A percentile compares a stretch with the other conserved stretches of the same genome.
Evolutionary conservation across 1,140 invertebrate species (phyloP).

Genomic region (Bombyx mandarina): DNA sequence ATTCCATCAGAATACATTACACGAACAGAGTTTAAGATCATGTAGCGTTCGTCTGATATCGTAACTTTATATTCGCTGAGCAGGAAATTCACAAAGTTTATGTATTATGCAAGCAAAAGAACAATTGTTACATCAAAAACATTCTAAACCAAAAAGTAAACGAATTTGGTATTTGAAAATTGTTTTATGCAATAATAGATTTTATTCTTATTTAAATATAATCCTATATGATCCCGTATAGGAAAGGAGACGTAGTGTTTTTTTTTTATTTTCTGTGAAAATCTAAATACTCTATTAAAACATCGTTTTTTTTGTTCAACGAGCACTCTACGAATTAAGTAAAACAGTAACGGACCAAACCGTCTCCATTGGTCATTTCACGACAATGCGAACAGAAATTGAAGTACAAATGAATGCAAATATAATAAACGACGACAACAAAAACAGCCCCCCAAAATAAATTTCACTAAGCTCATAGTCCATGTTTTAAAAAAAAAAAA

Average conservation of each 20-base stretch:
- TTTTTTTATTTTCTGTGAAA: no score
- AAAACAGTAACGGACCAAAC: slow-evolving; percentile 3
- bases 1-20: slow-evolving; percentile 21
- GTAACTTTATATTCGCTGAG: slow-evolving; percentile 56
- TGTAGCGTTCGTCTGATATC: slow-evolving; percentile 21
- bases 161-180: no score
- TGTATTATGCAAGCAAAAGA: slow-evolving; percentile 45
- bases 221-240: no score
- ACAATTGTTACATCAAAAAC: no score
- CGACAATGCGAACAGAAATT: neutral
- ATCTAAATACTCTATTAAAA: slow-evolving; percentile 7
- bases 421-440: neutral
- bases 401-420: no score
- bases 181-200: no score
- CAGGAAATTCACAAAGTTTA: slow-evolving; percentile 36
- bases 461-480: slow-evolving; percentile 13
- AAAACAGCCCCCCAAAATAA: slow-evolving; percentile 11
- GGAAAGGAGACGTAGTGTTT: no score
- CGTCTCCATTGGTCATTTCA: slow-evolving; percentile 19
- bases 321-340: slow-evolving; percentile 12
- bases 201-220: no score
- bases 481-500: slow-evolving; percentile 1
- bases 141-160: no score
- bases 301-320: slow-evolving; percentile 28
- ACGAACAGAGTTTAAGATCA: slow-evolving; percentile 34